These are phyloP conservation scores for Aethes cnicana DNA, from an alignment of 2,888 invertebrate genomes.

Conservation along the genomic window DNA sequence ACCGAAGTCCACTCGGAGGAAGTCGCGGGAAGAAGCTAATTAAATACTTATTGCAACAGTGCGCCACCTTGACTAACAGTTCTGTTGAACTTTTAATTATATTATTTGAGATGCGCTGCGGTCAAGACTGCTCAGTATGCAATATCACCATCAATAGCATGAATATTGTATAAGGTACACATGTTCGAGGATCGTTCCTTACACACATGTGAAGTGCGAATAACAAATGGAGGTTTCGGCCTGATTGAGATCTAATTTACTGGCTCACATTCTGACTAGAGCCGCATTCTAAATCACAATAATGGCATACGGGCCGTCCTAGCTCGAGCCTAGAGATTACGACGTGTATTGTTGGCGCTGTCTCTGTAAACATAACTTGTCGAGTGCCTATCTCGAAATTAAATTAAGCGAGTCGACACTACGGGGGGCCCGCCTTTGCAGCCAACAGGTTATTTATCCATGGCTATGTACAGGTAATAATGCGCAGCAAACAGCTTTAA, in stretches of 20 bases:
- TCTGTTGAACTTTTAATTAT: too few species aligned
- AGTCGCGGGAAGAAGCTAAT: too few species aligned
- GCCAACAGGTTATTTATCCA: constrained; percentile 21
- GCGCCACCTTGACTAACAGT: too few species aligned
- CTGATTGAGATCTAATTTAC: constrained; percentile 81
- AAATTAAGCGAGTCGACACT: constrained; percentile 28
- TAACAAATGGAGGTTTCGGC: constrained; percentile 69
- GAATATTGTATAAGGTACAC: constrained; percentile 34
- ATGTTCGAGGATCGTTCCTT: constrained; percentile 28
- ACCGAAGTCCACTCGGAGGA: too few species aligned
- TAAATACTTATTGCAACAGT: too few species aligned
- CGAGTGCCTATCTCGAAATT: constrained; percentile 30
- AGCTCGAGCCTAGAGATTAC: constrained; percentile 59
- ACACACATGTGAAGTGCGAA: constrained; percentile 41
- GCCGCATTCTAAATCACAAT: constrained; percentile 72
- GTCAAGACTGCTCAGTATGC: constrained; percentile 20
- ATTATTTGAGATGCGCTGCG: neutral
- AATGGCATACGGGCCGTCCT: constrained; percentile 66
- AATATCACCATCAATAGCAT: constrained; percentile 31
- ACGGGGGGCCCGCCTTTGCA: constrained; percentile 19
- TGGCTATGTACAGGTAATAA: constrained; percentile 18
- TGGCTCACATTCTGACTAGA: constrained; percentile 70
- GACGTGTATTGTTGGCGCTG: constrained; percentile 50
- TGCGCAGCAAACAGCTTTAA: constrained; percentile 8
- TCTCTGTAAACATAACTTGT: constrained; percentile 43